Evolutionary conservation across 2,797 vertebrate species (phyloP).

Genomic region (Sphenopsis melanotis): DNA sequence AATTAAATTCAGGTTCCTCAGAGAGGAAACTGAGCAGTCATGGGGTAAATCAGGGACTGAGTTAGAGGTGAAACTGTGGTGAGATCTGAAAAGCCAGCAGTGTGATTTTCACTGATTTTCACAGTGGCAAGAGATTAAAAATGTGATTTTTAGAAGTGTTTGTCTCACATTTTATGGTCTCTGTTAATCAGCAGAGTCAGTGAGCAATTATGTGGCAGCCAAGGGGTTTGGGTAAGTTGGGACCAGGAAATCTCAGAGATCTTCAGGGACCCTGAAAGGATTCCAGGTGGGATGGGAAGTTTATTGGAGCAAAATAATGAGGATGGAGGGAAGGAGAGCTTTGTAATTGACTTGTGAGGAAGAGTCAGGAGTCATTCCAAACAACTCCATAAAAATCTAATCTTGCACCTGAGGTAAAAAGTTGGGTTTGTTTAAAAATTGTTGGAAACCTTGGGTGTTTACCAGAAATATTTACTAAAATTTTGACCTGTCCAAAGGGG

Average conservation of each 20-base stretch:
- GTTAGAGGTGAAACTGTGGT: not conserved
- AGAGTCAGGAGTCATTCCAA: not conserved
- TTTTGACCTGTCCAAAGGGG: not conserved
- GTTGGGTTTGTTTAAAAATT: not conserved
- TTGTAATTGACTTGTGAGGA: not conserved
- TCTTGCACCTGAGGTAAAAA: not conserved
- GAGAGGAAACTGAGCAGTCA: not conserved
- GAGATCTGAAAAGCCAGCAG: not conserved
- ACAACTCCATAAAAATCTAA: not conserved
- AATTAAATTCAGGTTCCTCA: not conserved
- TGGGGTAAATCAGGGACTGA: not conserved
- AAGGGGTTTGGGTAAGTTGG: not conserved
- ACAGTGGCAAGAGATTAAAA: not conserved
- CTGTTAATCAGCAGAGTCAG: not conserved
- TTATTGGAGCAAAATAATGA: not conserved
- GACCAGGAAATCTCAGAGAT: not conserved
- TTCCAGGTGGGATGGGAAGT: not conserved
- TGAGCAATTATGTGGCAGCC: accelerated
- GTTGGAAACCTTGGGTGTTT: not conserved
- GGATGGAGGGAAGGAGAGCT: not conserved
- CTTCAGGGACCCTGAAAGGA: not conserved
- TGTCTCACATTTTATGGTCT: not conserved
- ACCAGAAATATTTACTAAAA: not conserved
- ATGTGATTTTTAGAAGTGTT: not conserved
- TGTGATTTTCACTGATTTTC: not conserved